Evolutionary conservation across 64 coral and sea anemone species (phyloP).

Genomic region (Dendrophyllia cribrosa): DNA sequence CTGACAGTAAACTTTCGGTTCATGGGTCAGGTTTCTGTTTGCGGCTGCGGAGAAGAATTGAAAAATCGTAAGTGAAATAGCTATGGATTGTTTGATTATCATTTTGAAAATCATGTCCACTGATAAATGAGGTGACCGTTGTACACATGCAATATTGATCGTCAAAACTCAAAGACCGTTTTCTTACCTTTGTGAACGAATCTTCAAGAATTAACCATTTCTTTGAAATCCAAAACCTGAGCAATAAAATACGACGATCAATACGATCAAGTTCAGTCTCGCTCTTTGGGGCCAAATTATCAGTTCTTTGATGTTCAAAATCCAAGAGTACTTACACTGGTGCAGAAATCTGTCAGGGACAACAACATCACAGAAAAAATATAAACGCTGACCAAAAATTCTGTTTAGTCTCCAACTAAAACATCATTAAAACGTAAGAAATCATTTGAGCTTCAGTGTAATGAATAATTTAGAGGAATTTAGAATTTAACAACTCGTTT

Average conservation of each 20-base stretch:
- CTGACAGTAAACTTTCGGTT: neutral
- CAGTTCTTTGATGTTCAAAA: too few species aligned
- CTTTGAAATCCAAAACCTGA: neutral
- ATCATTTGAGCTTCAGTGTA: neutral
- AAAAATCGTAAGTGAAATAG: neutral
- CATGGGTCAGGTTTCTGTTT: neutral
- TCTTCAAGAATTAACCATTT: neutral
- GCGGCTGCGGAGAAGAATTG: neutral
- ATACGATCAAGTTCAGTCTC: too few species aligned
- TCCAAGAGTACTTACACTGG: too few species aligned
- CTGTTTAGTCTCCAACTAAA: neutral
- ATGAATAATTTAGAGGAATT: constrained; percentile 21
- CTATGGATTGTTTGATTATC: neutral
- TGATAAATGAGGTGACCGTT: too few species aligned
- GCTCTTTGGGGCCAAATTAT: too few species aligned
- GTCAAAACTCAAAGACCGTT: neutral
- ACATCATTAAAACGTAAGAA: neutral
- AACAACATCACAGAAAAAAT: neutral
- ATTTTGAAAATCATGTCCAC: neutral
- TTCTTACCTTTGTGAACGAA: neutral
- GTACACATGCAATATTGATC: neutral
- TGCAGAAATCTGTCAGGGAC: too few species aligned
- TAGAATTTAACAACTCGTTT: neutral
- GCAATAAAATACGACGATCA: too few species aligned
- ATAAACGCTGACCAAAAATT: too few species aligned